Evolutionary conservation across 2,797 vertebrate species (phyloP).

Genomic region (Cyclopterus lumpus): DNA sequence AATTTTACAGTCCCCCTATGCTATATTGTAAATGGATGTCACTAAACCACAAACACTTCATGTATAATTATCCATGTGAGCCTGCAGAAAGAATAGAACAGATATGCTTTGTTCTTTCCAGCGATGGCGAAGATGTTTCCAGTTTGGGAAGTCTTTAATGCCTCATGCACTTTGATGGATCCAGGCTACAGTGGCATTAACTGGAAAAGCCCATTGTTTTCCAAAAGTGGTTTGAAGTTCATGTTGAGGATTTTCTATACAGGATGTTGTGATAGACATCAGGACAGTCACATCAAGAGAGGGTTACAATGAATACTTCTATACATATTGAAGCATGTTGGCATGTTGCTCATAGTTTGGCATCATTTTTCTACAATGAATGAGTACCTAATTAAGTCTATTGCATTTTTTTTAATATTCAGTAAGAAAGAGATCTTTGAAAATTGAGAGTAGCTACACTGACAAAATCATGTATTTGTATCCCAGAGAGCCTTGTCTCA

Average conservation of each 20-base stretch:
- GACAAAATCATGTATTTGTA: conserved; percentile 18
- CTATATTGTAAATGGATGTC: conserved; percentile 1
- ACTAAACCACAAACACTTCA: conserved; percentile 24
- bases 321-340: not conserved
- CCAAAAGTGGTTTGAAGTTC: conserved; percentile 34
- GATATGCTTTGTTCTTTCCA: conserved; percentile 32
- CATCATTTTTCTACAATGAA: not conserved
- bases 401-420: conserved; percentile 13
- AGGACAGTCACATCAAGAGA: conserved; percentile 28
- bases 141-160: conserved; percentile 49
- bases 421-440: conserved; percentile 11
- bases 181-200: conserved; percentile 29
- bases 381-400: not conserved
- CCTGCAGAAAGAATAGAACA: conserved; percentile 14
- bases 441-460: not conserved
- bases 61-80: conserved; percentile 2
- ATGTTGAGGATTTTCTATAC: conserved; percentile 39
- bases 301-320: conserved; percentile 10
- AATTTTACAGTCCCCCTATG: not conserved
- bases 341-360: not conserved
- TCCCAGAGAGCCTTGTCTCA: conserved; percentile 45
- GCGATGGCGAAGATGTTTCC: conserved; percentile 47
- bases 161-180: conserved; percentile 28
- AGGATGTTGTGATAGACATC: conserved; percentile 34
- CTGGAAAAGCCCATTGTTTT: conserved; percentile 34